A percentile compares a stretch with the other conserved stretches of the same genome.
Evolutionary conservation across 2,797 vertebrate genomes (phyloP).

Genomic region (Nasua narica): DNA sequence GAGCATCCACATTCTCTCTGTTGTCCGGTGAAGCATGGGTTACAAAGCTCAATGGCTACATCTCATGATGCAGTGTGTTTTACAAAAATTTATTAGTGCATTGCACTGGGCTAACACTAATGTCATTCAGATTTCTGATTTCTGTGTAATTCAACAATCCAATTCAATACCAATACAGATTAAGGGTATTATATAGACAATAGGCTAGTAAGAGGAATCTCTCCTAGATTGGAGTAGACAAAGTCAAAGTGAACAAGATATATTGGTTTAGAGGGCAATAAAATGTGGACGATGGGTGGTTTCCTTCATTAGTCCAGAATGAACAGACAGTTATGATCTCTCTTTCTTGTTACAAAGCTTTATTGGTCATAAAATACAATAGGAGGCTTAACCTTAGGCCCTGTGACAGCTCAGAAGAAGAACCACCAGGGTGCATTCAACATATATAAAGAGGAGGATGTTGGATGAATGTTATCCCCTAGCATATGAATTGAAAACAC

Average conservation of each 20-base stretch:
- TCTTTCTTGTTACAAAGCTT: neutral
- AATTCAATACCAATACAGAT: neutral
- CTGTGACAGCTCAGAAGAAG: neutral
- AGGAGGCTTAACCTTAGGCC: neutral
- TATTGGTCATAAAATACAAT: neutral
- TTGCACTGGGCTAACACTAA: neutral
- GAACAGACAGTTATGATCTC: neutral
- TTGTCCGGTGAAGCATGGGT: neutral
- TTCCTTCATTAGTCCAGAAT: neutral
- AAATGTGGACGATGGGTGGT: neutral
- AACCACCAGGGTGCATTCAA: neutral
- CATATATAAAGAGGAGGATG: neutral
- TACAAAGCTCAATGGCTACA: too few species aligned
- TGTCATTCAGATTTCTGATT: neutral
- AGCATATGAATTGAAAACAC: neutral
- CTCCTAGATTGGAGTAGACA: neutral
- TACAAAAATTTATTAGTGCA: neutral
- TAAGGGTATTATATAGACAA: neutral
- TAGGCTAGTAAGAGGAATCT: neutral
- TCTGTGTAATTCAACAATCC: neutral
- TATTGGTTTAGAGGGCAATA: neutral
- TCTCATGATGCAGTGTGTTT: neutral
- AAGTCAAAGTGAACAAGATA: neutral
- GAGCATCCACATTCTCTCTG: neutral
- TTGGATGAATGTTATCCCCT: neutral